Evolutionary conservation across 23 tunicate genomes (phyloP).

Genomic region (Pegea sp.): DNA sequence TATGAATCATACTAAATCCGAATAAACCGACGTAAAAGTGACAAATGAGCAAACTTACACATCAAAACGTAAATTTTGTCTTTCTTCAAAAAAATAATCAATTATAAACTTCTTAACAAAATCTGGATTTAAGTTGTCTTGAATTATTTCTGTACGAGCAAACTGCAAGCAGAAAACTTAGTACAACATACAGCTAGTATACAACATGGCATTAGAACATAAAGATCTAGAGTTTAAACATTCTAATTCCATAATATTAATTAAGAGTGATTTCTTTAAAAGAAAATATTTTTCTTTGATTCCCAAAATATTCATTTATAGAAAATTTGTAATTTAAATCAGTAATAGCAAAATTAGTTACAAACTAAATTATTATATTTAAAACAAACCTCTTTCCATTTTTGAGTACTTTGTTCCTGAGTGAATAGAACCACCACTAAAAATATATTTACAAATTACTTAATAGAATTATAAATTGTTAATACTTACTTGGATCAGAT

Average conservation of each 20-base stretch:
- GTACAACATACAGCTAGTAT: no score
- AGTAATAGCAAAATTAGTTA: background rate
- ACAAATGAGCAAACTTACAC: slow-evolving; percentile 29
- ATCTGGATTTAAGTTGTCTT: slow-evolving; percentile 63
- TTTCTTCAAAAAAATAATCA: slow-evolving; percentile 83
- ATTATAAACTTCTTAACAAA: slow-evolving; percentile 69
- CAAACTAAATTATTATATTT: background rate
- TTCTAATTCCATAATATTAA: background rate
- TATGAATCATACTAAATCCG: no score
- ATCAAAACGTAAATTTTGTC: slow-evolving; percentile 61
- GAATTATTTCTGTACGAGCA: slow-evolving; percentile 62
- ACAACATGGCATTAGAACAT: background rate
- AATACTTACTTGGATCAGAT: slow-evolving; percentile 89
- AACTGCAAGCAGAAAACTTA: slow-evolving; percentile 12
- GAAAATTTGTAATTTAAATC: no score
- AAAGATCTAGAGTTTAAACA: background rate
- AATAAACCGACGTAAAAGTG: background rate
- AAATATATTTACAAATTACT: slow-evolving; percentile 2
- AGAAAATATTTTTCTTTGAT: no score
- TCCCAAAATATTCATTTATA: no score
- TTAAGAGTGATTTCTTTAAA: background rate
- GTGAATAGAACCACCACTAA: slow-evolving; percentile 77
- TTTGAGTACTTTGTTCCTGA: slow-evolving; percentile 59
- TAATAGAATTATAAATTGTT: background rate
- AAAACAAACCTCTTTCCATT: slow-evolving; percentile 70